These are phyloP conservation scores for Phrynocephalus guinanensis DNA, from an alignment of 2,797 vertebrate species.

Conservation along the genomic window DNA sequence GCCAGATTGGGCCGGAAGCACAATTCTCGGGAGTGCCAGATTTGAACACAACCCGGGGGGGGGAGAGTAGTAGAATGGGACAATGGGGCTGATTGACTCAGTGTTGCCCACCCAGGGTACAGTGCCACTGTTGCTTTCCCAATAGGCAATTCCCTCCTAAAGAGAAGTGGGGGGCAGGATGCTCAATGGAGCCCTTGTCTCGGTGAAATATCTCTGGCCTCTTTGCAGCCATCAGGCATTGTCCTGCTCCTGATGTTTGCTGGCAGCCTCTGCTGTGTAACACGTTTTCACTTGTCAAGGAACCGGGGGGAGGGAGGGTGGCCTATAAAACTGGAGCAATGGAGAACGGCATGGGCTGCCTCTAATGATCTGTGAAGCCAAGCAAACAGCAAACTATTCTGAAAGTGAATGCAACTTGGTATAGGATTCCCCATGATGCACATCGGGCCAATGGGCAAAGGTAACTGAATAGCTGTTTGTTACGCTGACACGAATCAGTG, in stretches of 20 bases:
- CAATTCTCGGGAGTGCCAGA: not conserved
- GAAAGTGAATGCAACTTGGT: not conserved
- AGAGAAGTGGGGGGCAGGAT: not conserved
- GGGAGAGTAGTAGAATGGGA: too few relatives aligned
- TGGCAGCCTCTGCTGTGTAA: conserved; percentile 20
- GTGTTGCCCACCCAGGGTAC: not conserved
- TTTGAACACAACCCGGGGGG: not conserved
- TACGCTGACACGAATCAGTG: not conserved
- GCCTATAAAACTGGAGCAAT: not conserved
- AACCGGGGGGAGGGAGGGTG: not conserved
- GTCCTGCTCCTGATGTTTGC: conserved; percentile 16
- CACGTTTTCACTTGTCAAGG: conserved; percentile 34
- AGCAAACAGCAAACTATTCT: not conserved
- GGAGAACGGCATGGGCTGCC: not conserved
- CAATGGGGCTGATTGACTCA: not conserved
- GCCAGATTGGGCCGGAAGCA: conserved; percentile 24
- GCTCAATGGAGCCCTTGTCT: conserved; percentile 21
- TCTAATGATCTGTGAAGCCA: not conserved
- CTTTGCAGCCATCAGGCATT: conserved; percentile 21
- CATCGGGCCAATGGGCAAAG: not conserved
- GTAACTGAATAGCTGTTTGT: not conserved
- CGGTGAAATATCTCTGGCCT: conserved; percentile 14
- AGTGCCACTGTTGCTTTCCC: not conserved
- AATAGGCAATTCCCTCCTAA: conserved; percentile 4
- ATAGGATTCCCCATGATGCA: not conserved